Base-by-base conservation (phyloP, 2,888 invertebrate species). In the Oscheius sp. region DNA sequence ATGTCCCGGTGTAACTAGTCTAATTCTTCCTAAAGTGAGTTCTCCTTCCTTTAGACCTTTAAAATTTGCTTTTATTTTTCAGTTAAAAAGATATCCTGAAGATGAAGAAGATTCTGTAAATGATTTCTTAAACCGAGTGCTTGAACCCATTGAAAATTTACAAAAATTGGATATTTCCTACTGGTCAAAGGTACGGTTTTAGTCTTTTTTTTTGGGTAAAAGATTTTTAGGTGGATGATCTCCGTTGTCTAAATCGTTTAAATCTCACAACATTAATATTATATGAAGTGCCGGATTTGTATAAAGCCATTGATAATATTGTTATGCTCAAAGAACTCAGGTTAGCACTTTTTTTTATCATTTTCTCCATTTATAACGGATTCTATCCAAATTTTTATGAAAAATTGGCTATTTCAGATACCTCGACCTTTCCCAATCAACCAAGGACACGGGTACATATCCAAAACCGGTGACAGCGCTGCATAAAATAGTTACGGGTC, bases 341-440 rank as follows among this genome's bases (percentile, higher is more conserved):
- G 91, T 92, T 16, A 64, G 61, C 58, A 52, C n/a, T n/a, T 69
- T 55, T 52, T 52, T n/a, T 18, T 3, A 18, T n/a, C 6, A 21
- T 6, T 23, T 43, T 41, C 41, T 18, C 18, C n/a, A 2, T 41
- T 49, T 49, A 49, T 7, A 16, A 3, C 3, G 49, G 3, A 21
- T 49, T 55, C 21, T 21, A 55, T 9, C 23, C 16, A 59, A 29
- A 12, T 9, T 12, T 12, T 12, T 12, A 45, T 16, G 16, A 16
- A 45, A 12, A 12, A 45, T 45, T 16, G 45, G 16, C 45, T 12
- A 12, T 45, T 45, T 45, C 85, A 92, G 92, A 84, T 93, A 93
- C 86, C 90, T 97, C 74, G 96, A 97, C 89, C 92, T 97, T 80
- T 95, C 95, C 0, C 90, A 90, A 76, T 88, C 89, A 21, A 85